Percentiles rank a stretch among this genome's conserved stretches.
phyloP scores from a whole-genome alignment of 2,888 invertebrate species.

The Tetranychus piercei region DNA sequence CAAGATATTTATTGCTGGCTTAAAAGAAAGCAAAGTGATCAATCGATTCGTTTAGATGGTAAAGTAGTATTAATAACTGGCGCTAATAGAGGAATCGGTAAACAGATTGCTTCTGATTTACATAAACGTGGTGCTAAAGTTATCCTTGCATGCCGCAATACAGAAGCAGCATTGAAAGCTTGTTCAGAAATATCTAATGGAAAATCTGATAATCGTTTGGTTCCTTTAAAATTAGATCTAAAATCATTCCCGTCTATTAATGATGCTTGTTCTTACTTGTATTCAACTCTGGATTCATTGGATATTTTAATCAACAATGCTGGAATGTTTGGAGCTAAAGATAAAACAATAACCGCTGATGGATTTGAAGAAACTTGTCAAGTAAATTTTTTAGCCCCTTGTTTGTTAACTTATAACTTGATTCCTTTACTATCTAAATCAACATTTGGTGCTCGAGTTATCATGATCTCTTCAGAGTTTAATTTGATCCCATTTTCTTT shows the following conservation, averaged over 20 bases:
- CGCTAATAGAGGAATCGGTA: constrained; percentile 47
- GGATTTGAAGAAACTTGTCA: constrained; percentile 11
- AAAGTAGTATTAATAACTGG: constrained; percentile 77
- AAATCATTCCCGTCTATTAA: not conserved
- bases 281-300: not conserved
- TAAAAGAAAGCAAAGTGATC: not conserved
- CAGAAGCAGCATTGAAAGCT: constrained; percentile 49
- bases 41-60: constrained; percentile 42
- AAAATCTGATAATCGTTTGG: constrained; percentile 30
- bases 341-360: constrained; percentile 1
- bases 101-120: constrained; percentile 23
- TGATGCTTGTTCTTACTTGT: constrained; percentile 23
- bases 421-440: not conserved
- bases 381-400: constrained; percentile 3
- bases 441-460: not conserved
- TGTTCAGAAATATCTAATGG: constrained; percentile 29
- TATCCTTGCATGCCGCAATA: constrained; percentile 65
- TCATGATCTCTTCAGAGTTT: not conserved
- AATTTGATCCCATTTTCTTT: not conserved
- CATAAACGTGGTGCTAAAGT: constrained; percentile 42
- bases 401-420: not conserved
- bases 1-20: constrained; percentile 3
- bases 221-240: constrained; percentile 33
- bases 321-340: not conserved
- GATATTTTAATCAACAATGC: constrained; percentile 13